Base-by-base conservation (phyloP, 2,113 vertebrate species). In the Pluvianellus socialis region DNA sequence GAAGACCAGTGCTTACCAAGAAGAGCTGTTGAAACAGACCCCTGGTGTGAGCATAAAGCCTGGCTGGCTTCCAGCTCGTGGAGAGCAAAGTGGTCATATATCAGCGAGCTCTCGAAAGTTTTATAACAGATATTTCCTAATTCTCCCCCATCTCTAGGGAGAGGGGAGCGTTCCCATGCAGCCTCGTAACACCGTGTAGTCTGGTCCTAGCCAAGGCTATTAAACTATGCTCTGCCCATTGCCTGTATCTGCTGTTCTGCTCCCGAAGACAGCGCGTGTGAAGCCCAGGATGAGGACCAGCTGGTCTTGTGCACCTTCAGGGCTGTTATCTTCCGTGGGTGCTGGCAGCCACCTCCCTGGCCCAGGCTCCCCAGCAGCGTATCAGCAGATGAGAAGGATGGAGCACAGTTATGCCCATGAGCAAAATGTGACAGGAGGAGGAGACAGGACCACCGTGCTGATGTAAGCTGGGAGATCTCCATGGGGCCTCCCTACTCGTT, bases 51-150 rank as follows among this genome's bases (percentile, higher is more conserved):
- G 93, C 95, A 95, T 87, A 23, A 81, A 89, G 92, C 18, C 91
- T 97, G 98, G 97, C 91, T 91, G 70, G 65, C 50, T 82, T 96
- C 93, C 97, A 97, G 92, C 83, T 86, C 24, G 6, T 6, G 44
- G 88, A n/a, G 94, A 96, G 86, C 42, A 49, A 88, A 94, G 91
- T 75, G 79, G 59, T 56, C 74, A 8, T 91, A 80, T 94, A 97
- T 97, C 79, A 96, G 96, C 97, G 79, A 93, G 91, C 95, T 97
- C 84, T 86, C 47, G 65, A 86, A 96, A 97, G 87, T 63, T 97
- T 96, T 97, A 96, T 82, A 96, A 76, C 79, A 90, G 96, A 70
- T 86, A 97, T 96, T 96, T 97, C 94, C 94, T 95, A 92, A 95
- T 96, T 92, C 91, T 82, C 35, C 45, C 72, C 47, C 55, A 40